Evolutionary conservation across 2,113 vertebrate genomes (phyloP), one percentile per base, ranked within the genome.

Genomic region (Daubentonia madagascariensis): DNA sequence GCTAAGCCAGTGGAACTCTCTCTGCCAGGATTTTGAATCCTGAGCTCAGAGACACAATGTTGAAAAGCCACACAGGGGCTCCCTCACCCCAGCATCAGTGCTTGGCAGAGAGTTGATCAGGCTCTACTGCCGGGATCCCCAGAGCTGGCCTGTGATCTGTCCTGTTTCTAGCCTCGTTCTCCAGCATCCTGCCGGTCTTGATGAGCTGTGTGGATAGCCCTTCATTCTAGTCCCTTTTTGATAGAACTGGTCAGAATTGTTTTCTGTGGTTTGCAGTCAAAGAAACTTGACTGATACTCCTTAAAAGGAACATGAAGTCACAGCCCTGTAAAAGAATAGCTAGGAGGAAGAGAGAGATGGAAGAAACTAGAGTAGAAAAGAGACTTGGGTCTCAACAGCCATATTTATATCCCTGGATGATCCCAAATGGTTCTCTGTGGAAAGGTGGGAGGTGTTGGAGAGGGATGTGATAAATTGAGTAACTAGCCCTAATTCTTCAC

Each of bases 251-350:
- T 20, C 37, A 76, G 57, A 94, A 35, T 81, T 72, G 43, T 57
- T 68, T 94, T 84, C 45, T 92, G 50, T 76, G 61, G 20, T 28
- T 94, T 67, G 30, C 8, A 89, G 70, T 54, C 43, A 81, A 30
- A 65, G 73, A 94, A 50, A 37, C 6, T 65, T 73, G 72, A 80
- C 48, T 59, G 57, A 57, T 80, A 67, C 45, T 76, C 65, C 45
- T 93, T 89, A 32, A 94, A 85, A 91, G 43, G 18, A 94, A 92
- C 37, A 73, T 1, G 12, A 85, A 94, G 52, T 81, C 88, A 61
- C 43, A 85, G 28, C 16, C 32, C 13, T 75, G 57, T 61, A 48
- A 83, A 96, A 85, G 17, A 83, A 72, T 37, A 76, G 16, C n/a
- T 17, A 7, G 54, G 9, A 37, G 8, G 17, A 79, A 79, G 50